A percentile compares a stretch with the other conserved stretches of the same genome.
Conservation (phyloP, 1,140 invertebrate genomes). For the Panagrolaimus sp. region DNA sequence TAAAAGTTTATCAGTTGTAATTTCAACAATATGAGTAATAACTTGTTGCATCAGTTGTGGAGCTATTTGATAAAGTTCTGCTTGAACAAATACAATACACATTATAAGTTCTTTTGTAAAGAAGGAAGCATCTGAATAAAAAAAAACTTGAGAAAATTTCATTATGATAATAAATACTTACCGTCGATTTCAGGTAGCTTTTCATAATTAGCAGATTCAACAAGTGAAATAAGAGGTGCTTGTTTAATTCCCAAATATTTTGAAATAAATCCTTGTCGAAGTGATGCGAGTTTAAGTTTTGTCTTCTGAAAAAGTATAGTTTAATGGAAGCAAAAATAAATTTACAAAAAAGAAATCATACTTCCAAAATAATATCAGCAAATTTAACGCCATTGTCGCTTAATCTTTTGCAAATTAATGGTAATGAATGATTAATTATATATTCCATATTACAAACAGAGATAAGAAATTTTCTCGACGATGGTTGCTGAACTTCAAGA, state of each 20-base stretch:
- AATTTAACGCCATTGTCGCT: constrained; percentile 53
- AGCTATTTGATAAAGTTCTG: constrained; percentile 45
- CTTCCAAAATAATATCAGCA: constrained; percentile 48
- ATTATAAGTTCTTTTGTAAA: constrained; percentile 55
- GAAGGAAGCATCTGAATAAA: constrained; percentile 52
- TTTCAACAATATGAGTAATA: constrained; percentile 31
- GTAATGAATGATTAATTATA: constrained; percentile 43
- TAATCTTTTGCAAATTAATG: constrained; percentile 45
- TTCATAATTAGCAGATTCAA: constrained; percentile 41
- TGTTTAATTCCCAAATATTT: constrained; percentile 40
- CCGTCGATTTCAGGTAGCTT: constrained; percentile 45
- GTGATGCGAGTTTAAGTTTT: constrained; percentile 36
- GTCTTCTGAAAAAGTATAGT: constrained; percentile 31
- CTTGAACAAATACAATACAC: constrained; percentile 53
- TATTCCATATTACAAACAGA: constrained; percentile 55
- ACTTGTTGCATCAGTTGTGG: constrained; percentile 39
- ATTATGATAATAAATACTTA: constrained; percentile 1
- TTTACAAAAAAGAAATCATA: constrained; percentile 27
- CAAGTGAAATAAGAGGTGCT: constrained; percentile 31
- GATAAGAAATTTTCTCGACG: constrained; percentile 43
- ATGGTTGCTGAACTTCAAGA: constrained; percentile 24
- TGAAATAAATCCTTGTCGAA: constrained; percentile 34
- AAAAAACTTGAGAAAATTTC: not conserved
- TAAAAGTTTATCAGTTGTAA: constrained; percentile 23
- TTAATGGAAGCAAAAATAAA: too few relatives aligned